Base-by-base conservation (phyloP, 2,888 invertebrate species). In the Rhorus exstirpatorius region DNA sequence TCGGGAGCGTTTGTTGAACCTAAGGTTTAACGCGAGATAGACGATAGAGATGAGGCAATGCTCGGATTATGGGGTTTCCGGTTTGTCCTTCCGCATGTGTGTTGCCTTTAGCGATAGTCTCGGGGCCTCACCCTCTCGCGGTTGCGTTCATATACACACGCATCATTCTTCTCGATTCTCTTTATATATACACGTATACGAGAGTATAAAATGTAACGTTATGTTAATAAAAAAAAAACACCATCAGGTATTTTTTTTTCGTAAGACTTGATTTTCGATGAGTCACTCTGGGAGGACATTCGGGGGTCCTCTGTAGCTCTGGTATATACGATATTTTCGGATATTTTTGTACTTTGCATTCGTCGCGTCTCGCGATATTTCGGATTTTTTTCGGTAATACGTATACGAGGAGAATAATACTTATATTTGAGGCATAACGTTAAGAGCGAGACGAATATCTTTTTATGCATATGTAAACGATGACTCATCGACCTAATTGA, bases 1-100 rank as follows among this genome's bases (percentile, higher is more conserved):
- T 71, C 63, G 31, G 44, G 53, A 51, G 70, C 67, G 68, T 78
- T 70, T 70, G 70, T 78, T 71, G 70, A 78, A 78, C 78, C 49
- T 58, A 31, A 67, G 75, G 21, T 55, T 75, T 55, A 75, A 55
- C 55, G 60, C 12, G 21, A 53, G 1, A 51, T 21, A 31, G 12
- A 21, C 21, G 46, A 46, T 24, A 26, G 55, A 26, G 26, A 55
- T 6, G 72, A 49, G 60, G 46, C 58, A 72, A 12, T n/a, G 60
- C n/a, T 49, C 46, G 51, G 63, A 71, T 63, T 78, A 71, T 46
- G 70, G 53, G 77, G 70, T 53, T 78, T 53, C 63, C 53, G 46
- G 51, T 53, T 35, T 44, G 46, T 31, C 2, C 31, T 71, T 10
- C 31, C 31, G 14, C 10, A 44, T n/a, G n/a, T n/a, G n/a, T n/a